phyloP scores from a whole-genome alignment of 2,888 invertebrate genomes.

The Athalia rosae region DNA sequence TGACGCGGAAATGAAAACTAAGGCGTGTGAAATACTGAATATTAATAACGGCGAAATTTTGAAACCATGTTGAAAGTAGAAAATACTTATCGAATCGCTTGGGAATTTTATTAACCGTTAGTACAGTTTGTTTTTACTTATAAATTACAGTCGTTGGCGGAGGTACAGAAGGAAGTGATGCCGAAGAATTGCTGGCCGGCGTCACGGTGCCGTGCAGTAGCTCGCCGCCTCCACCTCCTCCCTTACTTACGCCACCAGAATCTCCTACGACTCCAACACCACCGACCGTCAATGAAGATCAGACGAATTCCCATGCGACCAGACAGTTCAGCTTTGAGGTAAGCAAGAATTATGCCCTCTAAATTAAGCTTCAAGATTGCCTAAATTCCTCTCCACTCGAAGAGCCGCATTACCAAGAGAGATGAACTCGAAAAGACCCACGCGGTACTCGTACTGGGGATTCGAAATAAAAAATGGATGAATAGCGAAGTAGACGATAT shows the following conservation, averaged over 20 bases:
- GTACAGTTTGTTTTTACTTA: background rate
- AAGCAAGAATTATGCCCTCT: constrained; percentile 43
- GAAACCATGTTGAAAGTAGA: constrained; percentile 10
- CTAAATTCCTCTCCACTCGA: background rate
- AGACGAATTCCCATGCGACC: constrained; percentile 60
- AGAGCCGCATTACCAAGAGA: background rate
- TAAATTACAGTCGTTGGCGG: constrained; percentile 66
- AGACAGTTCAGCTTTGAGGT: constrained; percentile 74
- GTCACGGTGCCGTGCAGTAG: constrained; percentile 65
- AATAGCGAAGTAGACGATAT: background rate
- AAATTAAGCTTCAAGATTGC: background rate
- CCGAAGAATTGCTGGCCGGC: constrained; percentile 67
- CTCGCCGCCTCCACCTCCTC: constrained; percentile 62
- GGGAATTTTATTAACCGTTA: background rate
- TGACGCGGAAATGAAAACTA: background rate
- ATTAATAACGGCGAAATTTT: constrained; percentile 19
- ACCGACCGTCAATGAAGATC: constrained; percentile 64
- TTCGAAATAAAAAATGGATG: background rate
- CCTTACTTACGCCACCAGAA: constrained; percentile 59
- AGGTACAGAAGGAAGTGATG: constrained; percentile 69
- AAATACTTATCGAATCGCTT: background rate
- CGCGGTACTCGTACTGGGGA: background rate
- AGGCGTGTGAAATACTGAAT: constrained; percentile 33
- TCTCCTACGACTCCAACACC: constrained; percentile 59
- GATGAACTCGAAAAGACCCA: background rate